Evolutionary conservation across 2,888 invertebrate genomes (phyloP).

Genomic region (Rhaphigaster nebulosa): DNA sequence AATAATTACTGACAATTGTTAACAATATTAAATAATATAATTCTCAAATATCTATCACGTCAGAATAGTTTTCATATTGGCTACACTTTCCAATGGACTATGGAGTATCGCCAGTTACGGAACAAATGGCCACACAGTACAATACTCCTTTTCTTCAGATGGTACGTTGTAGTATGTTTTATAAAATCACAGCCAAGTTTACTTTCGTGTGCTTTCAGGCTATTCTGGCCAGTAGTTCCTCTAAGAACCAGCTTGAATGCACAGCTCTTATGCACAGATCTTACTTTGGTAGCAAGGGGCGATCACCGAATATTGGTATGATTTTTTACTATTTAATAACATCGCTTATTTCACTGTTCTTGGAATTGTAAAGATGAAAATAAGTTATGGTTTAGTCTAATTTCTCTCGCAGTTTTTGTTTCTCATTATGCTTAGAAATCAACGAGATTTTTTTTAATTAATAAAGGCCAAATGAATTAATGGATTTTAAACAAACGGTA

Average conservation of each 20-base stretch:
- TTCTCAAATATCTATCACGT: background rate
- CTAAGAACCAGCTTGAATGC: background rate
- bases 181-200: background rate
- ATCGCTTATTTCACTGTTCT: too few relatives aligned
- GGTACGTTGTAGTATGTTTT: background rate
- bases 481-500: too few relatives aligned
- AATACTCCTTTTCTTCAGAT: background rate
- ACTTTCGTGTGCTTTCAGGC: background rate
- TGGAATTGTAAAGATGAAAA: too few relatives aligned
- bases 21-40: background rate
- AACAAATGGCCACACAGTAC: background rate
- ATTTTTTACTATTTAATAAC: too few relatives aligned
- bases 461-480: too few relatives aligned
- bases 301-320: too few relatives aligned
- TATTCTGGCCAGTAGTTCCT: background rate
- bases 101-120: background rate
- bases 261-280: background rate
- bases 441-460: too few relatives aligned
- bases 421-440: too few relatives aligned
- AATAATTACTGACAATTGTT: background rate
- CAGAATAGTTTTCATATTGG: background rate
- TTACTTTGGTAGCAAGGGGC: too few relatives aligned
- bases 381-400: background rate
- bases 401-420: too few relatives aligned
- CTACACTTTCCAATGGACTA: background rate